A percentile compares a stretch with the other conserved stretches of the same genome.
phyloP scores from a whole-genome alignment of 2,797 vertebrate species.

The Pelodytes ibericus region DNA sequence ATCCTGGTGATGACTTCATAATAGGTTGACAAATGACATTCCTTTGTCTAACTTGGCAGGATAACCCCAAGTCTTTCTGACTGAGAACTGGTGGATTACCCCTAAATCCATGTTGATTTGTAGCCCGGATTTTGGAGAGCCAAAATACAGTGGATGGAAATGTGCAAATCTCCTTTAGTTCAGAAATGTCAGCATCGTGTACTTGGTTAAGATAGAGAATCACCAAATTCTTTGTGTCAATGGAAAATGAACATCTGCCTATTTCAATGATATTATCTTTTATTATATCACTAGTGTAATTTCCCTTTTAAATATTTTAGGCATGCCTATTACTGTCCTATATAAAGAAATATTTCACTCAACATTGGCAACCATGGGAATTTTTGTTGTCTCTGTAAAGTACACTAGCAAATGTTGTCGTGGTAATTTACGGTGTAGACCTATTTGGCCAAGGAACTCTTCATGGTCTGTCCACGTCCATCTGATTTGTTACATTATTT shows the following conservation, averaged over 20 bases:
- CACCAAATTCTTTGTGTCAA: background rate
- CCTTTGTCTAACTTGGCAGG: background rate
- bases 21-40: background rate
- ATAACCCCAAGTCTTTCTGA: background rate
- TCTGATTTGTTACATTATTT: too few relatives aligned
- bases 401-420: too few relatives aligned
- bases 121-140: background rate
- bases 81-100: background rate
- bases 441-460: too few relatives aligned
- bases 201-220: background rate
- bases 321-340: too few relatives aligned
- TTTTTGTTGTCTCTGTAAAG: too few relatives aligned
- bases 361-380: too few relatives aligned
- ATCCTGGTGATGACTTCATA: background rate
- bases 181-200: background rate
- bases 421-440: too few relatives aligned
- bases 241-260: background rate
- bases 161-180: background rate
- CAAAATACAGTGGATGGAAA: background rate
- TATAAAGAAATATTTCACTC: too few relatives aligned
- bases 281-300: too few relatives aligned
- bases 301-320: too few relatives aligned
- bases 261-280: too few relatives aligned
- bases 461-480: too few relatives aligned
- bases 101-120: background rate